Percentiles rank a stretch among this genome's conserved stretches.
Evolutionary conservation across 1,140 invertebrate genomes (phyloP).

Genomic region (Drosophila trapezifrons): DNA sequence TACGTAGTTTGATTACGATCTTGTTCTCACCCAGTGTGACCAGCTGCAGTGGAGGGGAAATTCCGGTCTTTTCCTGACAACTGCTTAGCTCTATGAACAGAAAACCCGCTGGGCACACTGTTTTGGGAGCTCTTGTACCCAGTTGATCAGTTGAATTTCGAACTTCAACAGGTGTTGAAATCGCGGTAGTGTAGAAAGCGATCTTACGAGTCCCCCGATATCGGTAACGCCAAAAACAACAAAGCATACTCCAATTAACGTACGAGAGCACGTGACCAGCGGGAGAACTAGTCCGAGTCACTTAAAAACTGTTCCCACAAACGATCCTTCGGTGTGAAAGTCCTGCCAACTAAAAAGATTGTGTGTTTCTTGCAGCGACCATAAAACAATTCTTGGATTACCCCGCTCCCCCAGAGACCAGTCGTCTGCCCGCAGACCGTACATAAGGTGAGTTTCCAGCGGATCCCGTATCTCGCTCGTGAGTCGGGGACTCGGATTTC

Average conservation of each 20-base stretch:
- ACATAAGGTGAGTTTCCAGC: slow-evolving; percentile 54
- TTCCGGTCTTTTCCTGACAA: no score
- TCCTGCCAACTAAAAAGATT: slow-evolving; percentile 55
- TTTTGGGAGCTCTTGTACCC: no score
- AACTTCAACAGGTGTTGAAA: slow-evolving; percentile 75
- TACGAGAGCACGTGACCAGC: slow-evolving; percentile 37
- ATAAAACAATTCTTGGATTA: slow-evolving; percentile 62
- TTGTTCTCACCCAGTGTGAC: no score
- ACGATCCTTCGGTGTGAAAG: slow-evolving; percentile 45
- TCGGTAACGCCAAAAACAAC: slow-evolving; percentile 59
- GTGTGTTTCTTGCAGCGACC: slow-evolving; percentile 72
- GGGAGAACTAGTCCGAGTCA: slow-evolving; percentile 3
- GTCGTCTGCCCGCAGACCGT: slow-evolving; percentile 44
- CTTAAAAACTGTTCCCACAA: slow-evolving; percentile 31
- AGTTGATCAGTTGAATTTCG: slow-evolving; percentile 60
- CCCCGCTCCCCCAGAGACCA: slow-evolving; percentile 45
- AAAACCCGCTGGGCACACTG: no score
- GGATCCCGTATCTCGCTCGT: slow-evolving; percentile 5
- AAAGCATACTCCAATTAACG: slow-evolving; percentile 26
- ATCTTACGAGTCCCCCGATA: slow-evolving; percentile 38
- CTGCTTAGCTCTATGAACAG: no score
- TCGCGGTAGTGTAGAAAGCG: slow-evolving; percentile 46
- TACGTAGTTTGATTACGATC: no score
- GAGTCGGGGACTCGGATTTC: slow-evolving; percentile 34
- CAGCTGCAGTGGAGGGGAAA: no score